A percentile compares a stretch with the other conserved stretches of the same genome.
These are phyloP conservation scores for Tupaia chinensis DNA, from an alignment of 2,113 vertebrate species.

Conservation along the genomic window DNA sequence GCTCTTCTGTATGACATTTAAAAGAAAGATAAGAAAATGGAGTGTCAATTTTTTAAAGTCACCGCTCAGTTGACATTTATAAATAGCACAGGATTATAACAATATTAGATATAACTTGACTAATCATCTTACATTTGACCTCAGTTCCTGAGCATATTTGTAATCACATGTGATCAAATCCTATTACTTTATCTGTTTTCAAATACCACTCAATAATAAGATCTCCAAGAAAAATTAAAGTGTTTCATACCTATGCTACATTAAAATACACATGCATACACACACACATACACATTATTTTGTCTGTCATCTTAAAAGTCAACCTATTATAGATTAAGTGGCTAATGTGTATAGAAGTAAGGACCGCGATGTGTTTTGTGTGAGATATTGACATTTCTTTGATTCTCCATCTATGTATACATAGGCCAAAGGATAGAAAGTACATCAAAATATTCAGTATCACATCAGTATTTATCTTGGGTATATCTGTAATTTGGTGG, in stretches of 20 bases:
- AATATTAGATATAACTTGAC: slow-evolving; percentile 65
- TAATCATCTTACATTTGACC: slow-evolving; percentile 71
- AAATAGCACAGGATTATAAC: slow-evolving; percentile 75
- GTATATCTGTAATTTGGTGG: background rate
- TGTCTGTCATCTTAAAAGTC: background rate
- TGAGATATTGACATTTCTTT: background rate
- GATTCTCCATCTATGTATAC: background rate
- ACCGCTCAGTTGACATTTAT: slow-evolving; percentile 71
- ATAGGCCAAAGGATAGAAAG: background rate
- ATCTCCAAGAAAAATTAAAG: slow-evolving; percentile 30
- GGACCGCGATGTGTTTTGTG: background rate
- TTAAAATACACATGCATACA: background rate
- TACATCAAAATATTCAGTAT: background rate
- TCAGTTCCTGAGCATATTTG: slow-evolving; percentile 38
- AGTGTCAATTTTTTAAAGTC: slow-evolving; percentile 59
- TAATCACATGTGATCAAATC: slow-evolving; percentile 56
- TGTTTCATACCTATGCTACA: background rate
- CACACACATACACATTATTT: background rate
- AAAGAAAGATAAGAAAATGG: slow-evolving; percentile 76
- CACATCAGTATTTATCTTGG: background rate
- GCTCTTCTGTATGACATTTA: slow-evolving; percentile 70
- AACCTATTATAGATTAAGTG: background rate
- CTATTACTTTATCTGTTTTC: slow-evolving; percentile 50
- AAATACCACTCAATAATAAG: slow-evolving; percentile 51
- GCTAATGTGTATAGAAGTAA: background rate